A percentile compares a stretch with the other conserved stretches of the same genome.
Evolutionary conservation across 2,113 vertebrate genomes (phyloP).

Genomic region (Ahaetulla prasina): DNA sequence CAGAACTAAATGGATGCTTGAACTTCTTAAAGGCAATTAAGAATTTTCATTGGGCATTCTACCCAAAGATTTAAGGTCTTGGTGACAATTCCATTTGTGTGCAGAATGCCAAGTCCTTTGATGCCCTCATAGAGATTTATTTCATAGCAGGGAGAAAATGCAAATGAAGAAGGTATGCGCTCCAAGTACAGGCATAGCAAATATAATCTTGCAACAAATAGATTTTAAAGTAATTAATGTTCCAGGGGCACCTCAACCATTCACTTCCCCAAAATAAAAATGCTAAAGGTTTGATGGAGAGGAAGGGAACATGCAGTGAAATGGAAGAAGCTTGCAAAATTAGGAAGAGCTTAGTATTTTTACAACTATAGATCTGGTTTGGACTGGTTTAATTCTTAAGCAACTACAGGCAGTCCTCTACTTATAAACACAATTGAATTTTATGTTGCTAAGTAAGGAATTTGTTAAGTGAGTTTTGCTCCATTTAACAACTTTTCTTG

Average conservation of each 20-base stretch:
- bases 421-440: no score
- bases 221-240: neutral
- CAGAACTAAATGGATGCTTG: neutral
- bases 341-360: neutral
- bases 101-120: neutral
- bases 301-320: neutral
- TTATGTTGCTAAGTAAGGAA: no score
- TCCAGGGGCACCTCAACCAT: no score
- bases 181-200: neutral
- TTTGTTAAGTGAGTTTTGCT: no score
- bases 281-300: neutral
- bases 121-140: neutral
- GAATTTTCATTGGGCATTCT: neutral
- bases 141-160: no score
- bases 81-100: neutral
- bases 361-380: neutral
- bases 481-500: no score
- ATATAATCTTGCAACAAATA: neutral
- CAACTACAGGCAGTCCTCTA: neutral
- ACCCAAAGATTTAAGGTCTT: neutral
- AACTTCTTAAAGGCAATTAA: neutral
- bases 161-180: neutral
- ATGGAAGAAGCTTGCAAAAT: neutral
- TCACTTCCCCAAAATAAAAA: neutral
- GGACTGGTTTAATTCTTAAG: no score